Base-by-base conservation (phyloP, 2,797 vertebrate genomes). In the Spheniscus humboldti region DNA sequence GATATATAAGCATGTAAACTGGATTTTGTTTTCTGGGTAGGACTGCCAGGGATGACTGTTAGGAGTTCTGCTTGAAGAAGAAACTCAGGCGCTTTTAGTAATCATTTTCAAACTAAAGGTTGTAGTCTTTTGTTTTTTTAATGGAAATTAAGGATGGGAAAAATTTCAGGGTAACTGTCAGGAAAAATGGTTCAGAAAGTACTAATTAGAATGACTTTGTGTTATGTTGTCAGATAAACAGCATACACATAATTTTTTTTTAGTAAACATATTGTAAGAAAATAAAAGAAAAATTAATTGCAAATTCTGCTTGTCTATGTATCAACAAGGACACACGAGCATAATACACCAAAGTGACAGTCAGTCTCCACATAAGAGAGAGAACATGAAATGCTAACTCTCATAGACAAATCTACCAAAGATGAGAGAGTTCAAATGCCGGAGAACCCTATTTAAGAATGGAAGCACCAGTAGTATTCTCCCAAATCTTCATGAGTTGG, bases 1-100 rank as follows among this genome's bases (percentile, higher is more conserved):
- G 80, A 92, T 83, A 92, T 82, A 96, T 80, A 96, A 92, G 80
- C 94, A 96, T 88, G 74, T 95, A 96, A 94, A 94, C 96, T 64
- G 53, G 83, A 74, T 93, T 95, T 89, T 89, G 64, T 93, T 96
- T 95, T 87, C 92, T 94, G 35, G 50, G 64, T 60, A 92, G 72
- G 69, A 67, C 45, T 97, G 71, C 67, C 88, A 92, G 67, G 72
- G 50, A 62, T 31, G 60, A 93, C 7, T 62, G 11, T 53, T 47
- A 68, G 27, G 71, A 92, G 75, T 67, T 79, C 71, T 77, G 60
- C 75, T 63, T 59, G 47, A 88, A 85, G 59, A 92, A 84, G 31
- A 81, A 86, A 72, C 15, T 86, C 53, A 39, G 25, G 47, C 4
- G 0, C 47, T 86, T 88, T 56, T 33, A 77, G 23, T 33, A 80